Percentiles rank a stretch among this genome's conserved stretches.
These are phyloP conservation scores for Salticus scenicus DNA, from an alignment of 2,888 invertebrate species.

Conservation along the genomic window DNA sequence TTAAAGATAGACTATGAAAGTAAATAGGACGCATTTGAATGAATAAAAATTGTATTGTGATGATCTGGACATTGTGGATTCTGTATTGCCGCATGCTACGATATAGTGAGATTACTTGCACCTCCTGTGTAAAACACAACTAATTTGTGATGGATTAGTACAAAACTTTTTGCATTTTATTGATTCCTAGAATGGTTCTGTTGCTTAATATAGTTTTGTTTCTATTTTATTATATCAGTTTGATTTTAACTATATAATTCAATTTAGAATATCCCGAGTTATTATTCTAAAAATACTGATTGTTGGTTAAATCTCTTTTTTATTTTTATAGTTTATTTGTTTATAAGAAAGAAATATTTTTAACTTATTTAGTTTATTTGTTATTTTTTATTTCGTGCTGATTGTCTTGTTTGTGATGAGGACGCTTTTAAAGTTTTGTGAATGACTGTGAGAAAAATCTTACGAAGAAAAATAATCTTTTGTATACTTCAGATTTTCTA, in stretches of 20 bases:
- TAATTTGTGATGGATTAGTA: conserved; percentile 63
- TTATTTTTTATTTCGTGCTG: conserved; percentile 51
- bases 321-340: conserved; percentile 68
- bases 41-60: too few relatives aligned
- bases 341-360: conserved; percentile 47
- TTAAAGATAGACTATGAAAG: too few relatives aligned
- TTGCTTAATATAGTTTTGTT: conserved; percentile 46
- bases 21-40: too few relatives aligned
- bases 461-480: background rate
- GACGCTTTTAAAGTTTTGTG: conserved; percentile 20
- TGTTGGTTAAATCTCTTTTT: conserved; percentile 64
- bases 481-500: background rate
- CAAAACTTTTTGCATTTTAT: conserved; percentile 53
- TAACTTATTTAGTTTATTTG: conserved; percentile 35
- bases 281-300: conserved; percentile 44
- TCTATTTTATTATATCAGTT: conserved; percentile 26
- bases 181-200: conserved; percentile 38
- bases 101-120: conserved; percentile 58
- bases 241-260: conserved; percentile 17
- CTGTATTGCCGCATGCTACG: conserved; percentile 12
- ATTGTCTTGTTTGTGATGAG: conserved; percentile 40
- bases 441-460: background rate
- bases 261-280: conserved; percentile 26
- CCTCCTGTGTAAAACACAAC: conserved; percentile 31
- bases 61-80: background rate